Evolutionary conservation across 2,113 vertebrate genomes (phyloP).

Genomic region (Trogon surrucura): DNA sequence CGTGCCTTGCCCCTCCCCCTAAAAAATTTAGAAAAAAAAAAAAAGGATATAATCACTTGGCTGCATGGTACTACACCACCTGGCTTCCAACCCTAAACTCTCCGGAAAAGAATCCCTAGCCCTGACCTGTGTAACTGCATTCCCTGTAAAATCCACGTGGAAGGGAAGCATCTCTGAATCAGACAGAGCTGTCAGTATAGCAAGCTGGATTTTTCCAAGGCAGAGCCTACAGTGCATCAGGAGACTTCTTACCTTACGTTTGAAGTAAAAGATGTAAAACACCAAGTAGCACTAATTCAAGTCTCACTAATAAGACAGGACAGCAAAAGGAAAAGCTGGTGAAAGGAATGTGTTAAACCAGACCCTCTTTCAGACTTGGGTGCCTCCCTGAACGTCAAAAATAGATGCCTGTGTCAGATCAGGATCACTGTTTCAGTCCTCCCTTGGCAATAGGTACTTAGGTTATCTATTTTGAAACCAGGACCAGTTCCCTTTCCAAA

Average conservation of each 20-base stretch:
- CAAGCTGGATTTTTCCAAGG: not conserved
- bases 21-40: not conserved
- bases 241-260: not conserved
- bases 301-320: not conserved
- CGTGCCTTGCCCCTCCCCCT: too few species aligned
- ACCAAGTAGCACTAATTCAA: not conserved
- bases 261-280: not conserved
- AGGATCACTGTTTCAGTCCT: constrained; percentile 12
- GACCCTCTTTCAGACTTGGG: not conserved
- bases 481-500: not conserved
- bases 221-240: not conserved
- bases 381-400: not conserved
- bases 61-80: not conserved
- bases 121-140: not conserved
- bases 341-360: constrained; percentile 36
- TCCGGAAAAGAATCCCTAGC: not conserved
- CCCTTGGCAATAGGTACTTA: constrained; percentile 3
- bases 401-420: constrained; percentile 31
- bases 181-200: not conserved
- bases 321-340: constrained; percentile 10
- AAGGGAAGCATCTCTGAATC: not conserved
- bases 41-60: not conserved
- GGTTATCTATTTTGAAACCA: not conserved
- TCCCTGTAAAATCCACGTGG: not conserved
- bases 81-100: not conserved